A percentile compares a stretch with the other conserved stretches of the same genome.
Conservation (phyloP, 2,113 vertebrate genomes). For the Lipotes vexillifer region DNA sequence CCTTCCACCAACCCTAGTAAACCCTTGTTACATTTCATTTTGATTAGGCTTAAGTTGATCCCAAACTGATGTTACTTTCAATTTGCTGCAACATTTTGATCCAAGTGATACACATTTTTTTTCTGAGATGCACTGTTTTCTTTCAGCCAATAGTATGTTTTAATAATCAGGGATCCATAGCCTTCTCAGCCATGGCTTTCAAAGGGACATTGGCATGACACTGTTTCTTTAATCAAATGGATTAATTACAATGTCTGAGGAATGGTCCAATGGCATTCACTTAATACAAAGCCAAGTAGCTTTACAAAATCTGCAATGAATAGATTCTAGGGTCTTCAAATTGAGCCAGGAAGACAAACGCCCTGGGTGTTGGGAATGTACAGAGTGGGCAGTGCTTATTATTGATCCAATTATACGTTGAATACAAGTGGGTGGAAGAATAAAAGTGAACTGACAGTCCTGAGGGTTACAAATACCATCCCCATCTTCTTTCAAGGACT, state of each 20-base stretch:
- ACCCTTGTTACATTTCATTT: not conserved
- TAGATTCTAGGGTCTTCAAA: not conserved
- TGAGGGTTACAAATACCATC: not conserved
- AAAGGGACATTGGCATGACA: not conserved
- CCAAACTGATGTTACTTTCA: not conserved
- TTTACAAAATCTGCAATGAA: not conserved
- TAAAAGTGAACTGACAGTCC: not conserved
- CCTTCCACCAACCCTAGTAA: not conserved
- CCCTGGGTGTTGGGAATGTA: not conserved
- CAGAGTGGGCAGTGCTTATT: not conserved
- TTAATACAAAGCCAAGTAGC: not conserved
- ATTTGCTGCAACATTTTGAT: not conserved
- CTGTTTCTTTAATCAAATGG: not conserved
- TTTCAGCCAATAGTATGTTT: not conserved
- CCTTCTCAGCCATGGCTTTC: not conserved
- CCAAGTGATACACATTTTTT: not conserved
- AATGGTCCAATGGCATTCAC: not conserved
- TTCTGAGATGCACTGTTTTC: not conserved
- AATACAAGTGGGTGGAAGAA: not conserved
- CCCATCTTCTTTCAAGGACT: not conserved
- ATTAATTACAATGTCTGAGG: not conserved
- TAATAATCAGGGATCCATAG: not conserved
- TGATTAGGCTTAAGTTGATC: not conserved
- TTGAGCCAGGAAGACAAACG: not conserved
- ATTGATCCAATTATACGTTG: not conserved